Evolutionary conservation across 1,140 invertebrate species (phyloP), one percentile per base, ranked within the genome.

Genomic region (Palaemon carinicauda): DNA sequence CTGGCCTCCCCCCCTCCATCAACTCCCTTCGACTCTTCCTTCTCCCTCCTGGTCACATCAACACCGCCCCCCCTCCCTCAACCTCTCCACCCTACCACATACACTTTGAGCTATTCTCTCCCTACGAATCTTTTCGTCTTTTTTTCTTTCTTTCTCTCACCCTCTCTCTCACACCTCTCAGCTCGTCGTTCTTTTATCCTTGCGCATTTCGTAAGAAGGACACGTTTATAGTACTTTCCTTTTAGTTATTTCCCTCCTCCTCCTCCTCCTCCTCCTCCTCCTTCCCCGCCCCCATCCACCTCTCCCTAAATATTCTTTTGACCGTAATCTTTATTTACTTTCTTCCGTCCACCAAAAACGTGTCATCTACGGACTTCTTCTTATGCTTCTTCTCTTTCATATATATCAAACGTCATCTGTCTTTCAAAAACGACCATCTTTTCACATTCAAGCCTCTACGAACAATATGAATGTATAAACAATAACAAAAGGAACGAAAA

Each of bases 121-220:
- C 29, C 82, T 17, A 31, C 41, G 41, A 41, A 41, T 41, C 56
- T 60, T 24, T 24, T 60, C 24, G 19, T 60, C 56, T 60, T 3
- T 60, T 24, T 15, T 24, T 69, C 50, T 79, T 53, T 80, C 56
- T 78, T 54, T 60, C 52, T 50, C 33, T 53, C 51, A 29, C 71
- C 21, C 73, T 41, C 21, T 54, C 50, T 33, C 29, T 54, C 51
- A 52, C 65, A 29, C 9, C 83, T 80, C 75, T 86, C 83, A 73
- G 60, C 80, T 80, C 77, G 75, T 79, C 29, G 75, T 65, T 75
- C 83, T 86, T 80, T 86, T 80, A 73, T 85, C 69, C 83, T 85
- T 80, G 75, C 79, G 74, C 83, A 79, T 80, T 85, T 84, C 82
- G 73, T 84, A 84, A 84, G 81, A 83, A 83, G 52, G 82, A 78